Conservation (phyloP, 2,888 invertebrate species). For the Cheiracanthium punctorium region DNA sequence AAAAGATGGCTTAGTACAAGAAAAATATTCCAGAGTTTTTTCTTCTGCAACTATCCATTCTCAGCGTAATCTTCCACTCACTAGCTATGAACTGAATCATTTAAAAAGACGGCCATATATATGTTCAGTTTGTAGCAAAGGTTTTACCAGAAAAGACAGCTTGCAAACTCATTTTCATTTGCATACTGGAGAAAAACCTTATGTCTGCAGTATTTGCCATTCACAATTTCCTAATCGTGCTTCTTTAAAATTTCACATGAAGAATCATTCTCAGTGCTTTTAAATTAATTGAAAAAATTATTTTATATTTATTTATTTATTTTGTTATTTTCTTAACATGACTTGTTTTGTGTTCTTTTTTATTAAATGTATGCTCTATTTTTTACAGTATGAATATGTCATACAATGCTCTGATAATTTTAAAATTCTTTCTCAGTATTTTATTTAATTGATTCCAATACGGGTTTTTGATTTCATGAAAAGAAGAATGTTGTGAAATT, state of each 20-base stretch:
- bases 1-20: too few relatives aligned
- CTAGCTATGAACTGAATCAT: background rate
- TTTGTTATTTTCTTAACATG: too few relatives aligned
- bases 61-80: background rate
- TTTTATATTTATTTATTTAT: too few relatives aligned
- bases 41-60: background rate
- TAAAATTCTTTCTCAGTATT: too few relatives aligned
- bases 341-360: too few relatives aligned
- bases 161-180: conserved; percentile 34
- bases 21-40: background rate
- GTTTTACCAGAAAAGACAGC: conserved; percentile 31
- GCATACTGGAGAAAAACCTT: conserved; percentile 37
- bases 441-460: too few relatives aligned
- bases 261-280: background rate
- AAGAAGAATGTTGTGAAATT: too few relatives aligned
- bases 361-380: too few relatives aligned
- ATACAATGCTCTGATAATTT: too few relatives aligned
- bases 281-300: too few relatives aligned
- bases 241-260: conserved; percentile 22
- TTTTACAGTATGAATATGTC: too few relatives aligned
- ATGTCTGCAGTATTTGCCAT: conserved; percentile 15
- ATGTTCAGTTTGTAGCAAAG: conserved; percentile 27
- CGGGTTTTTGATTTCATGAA: too few relatives aligned
- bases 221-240: conserved; percentile 21
- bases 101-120: conserved; percentile 14